Percentiles rank a stretch among this genome's conserved stretches.
Evolutionary conservation across 1,140 invertebrate genomes (phyloP).

Genomic region (Aporrectodea caliginosa): DNA sequence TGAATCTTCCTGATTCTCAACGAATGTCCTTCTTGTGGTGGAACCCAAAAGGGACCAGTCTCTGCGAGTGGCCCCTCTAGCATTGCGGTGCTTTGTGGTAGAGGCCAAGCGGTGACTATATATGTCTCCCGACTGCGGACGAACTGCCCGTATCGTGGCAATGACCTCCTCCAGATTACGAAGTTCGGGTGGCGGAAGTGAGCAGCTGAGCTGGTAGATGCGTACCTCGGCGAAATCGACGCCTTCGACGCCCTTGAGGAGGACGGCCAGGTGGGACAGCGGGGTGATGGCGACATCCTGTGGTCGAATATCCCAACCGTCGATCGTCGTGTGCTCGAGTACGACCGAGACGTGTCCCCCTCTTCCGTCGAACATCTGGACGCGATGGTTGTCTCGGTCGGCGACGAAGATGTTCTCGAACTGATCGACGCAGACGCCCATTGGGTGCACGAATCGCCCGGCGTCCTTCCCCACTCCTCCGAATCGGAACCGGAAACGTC

Average conservation of each 20-base stretch:
- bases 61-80: no score
- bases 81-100: no score
- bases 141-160: no score
- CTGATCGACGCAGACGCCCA: slow-evolving; percentile 23
- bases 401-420: slow-evolving; percentile 26
- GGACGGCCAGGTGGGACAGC: slow-evolving; percentile 42
- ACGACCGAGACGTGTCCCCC: slow-evolving; percentile 39
- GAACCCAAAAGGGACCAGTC: no score
- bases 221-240: slow-evolving; percentile 19
- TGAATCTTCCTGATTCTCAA: no score
- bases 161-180: no score
- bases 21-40: no score
- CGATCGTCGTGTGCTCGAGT: slow-evolving; percentile 30
- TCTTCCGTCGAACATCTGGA: slow-evolving; percentile 36
- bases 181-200: no score
- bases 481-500: slow-evolving; percentile 8
- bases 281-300: slow-evolving; percentile 46
- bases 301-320: slow-evolving; percentile 23
- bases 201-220: slow-evolving; percentile 15
- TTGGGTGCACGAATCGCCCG: slow-evolving; percentile 28
- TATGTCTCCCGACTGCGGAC: no score
- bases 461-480: slow-evolving; percentile 17
- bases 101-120: no score
- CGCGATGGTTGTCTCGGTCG: slow-evolving; percentile 29
- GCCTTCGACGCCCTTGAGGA: slow-evolving; percentile 38